These are phyloP conservation scores for Anastatus disparis DNA, from an alignment of 1,140 invertebrate genomes.

Conservation along the genomic window DNA sequence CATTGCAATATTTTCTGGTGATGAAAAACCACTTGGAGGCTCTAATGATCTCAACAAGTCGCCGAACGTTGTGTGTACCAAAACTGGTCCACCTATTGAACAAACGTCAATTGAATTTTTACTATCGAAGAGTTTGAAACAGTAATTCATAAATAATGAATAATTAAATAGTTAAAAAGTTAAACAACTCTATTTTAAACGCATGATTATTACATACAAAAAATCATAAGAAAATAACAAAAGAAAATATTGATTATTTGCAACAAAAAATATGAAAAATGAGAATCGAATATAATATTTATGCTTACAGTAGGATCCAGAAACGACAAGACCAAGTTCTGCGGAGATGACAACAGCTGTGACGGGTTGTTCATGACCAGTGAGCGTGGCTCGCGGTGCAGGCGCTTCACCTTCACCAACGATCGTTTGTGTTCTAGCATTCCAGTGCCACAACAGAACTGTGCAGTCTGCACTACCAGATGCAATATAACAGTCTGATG, in stretches of 20 bases:
- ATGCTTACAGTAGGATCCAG: slow-evolving; percentile 83
- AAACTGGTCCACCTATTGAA: slow-evolving; percentile 86
- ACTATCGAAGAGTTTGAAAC: too few species aligned
- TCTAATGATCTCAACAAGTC: slow-evolving; percentile 94
- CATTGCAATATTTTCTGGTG: slow-evolving; percentile 92
- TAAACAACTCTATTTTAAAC: too few species aligned
- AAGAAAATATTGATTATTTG: too few species aligned
- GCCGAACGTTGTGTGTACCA: slow-evolving; percentile 98
- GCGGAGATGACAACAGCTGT: slow-evolving; percentile 96
- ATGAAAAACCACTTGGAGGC: slow-evolving; percentile 79
- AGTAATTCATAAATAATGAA: slow-evolving; percentile 19
- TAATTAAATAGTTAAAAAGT: too few species aligned
- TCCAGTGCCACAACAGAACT: slow-evolving; percentile 98
- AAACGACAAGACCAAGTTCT: slow-evolving; percentile 97
- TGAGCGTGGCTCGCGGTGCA: slow-evolving; percentile 94
- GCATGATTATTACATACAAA: too few species aligned
- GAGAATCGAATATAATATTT: too few species aligned
- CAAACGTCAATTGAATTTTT: slow-evolving; percentile 26
- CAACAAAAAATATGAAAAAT: too few species aligned
- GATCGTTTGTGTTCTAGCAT: slow-evolving; percentile 93
- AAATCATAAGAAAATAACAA: too few species aligned
- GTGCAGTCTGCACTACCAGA: slow-evolving; percentile 98
- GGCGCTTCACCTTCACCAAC: slow-evolving; percentile 95
- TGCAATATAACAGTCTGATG: slow-evolving; percentile 98
- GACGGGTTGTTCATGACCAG: slow-evolving; percentile 95